Conservation (phyloP, 2,797 vertebrate species). For the Lophius americanus region DNA sequence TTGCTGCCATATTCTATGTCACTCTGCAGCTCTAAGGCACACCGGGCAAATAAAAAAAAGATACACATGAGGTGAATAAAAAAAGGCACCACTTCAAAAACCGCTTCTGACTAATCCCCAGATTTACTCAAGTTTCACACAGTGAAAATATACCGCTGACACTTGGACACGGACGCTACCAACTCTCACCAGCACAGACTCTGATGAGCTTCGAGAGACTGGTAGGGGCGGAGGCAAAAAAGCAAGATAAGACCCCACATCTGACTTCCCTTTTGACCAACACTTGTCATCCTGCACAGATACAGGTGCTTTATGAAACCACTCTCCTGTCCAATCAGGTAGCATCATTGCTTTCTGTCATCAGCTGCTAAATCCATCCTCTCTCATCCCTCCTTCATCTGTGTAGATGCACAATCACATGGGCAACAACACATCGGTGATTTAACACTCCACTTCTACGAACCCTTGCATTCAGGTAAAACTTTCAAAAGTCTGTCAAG, state of each 20-base stretch:
- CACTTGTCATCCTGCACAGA: constrained; percentile 21
- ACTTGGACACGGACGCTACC: constrained; percentile 51
- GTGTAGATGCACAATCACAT: not conserved
- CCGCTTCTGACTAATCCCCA: constrained; percentile 66
- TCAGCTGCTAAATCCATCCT: not conserved
- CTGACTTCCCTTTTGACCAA: constrained; percentile 27
- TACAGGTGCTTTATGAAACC: constrained; percentile 15
- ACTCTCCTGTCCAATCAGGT: constrained; percentile 3
- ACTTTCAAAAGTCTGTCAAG: not conserved
- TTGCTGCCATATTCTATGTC: constrained; percentile 4
- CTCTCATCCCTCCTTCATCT: not conserved
- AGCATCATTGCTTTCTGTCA: constrained; percentile 8
- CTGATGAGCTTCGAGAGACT: constrained; percentile 37
- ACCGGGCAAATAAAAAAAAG: constrained; percentile 53
- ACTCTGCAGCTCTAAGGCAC: constrained; percentile 31
- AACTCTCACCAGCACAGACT: constrained; percentile 47
- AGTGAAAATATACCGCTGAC: constrained; percentile 49
- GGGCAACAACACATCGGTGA: not conserved
- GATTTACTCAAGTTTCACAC: constrained; percentile 61
- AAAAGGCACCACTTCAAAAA: constrained; percentile 69
- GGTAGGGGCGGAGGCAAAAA: constrained; percentile 28
- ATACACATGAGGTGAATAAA: constrained; percentile 61
- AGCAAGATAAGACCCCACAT: constrained; percentile 5
- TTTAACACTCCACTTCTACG: not conserved
- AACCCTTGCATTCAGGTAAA: not conserved